These are phyloP conservation scores for Mustela lutreola DNA, from an alignment of 2,113 vertebrate species.

Conservation along the genomic window DNA sequence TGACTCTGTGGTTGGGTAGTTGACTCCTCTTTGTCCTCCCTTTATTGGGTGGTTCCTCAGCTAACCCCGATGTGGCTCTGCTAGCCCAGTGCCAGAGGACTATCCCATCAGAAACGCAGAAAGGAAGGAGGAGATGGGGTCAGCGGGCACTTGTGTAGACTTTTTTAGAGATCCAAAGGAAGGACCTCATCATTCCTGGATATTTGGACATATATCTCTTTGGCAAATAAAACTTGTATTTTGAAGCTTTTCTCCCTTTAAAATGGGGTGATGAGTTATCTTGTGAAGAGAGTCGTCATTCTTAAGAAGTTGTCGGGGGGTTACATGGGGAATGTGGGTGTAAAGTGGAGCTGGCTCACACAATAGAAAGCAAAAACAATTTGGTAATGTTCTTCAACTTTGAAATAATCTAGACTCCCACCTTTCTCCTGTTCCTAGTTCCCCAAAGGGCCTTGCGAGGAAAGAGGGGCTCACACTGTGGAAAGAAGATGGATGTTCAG, in stretches of 20 bases:
- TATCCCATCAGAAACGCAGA: background rate
- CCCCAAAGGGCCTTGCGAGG: background rate
- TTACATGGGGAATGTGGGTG: background rate
- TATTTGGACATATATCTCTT: background rate
- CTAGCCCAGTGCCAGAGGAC: background rate
- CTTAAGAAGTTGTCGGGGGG: background rate
- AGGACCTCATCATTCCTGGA: background rate
- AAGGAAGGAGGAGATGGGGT: background rate
- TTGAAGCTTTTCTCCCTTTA: slow-evolving; percentile 46
- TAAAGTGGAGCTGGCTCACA: background rate
- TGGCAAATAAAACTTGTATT: slow-evolving; percentile 24
- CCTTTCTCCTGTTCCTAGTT: background rate
- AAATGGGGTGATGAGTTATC: slow-evolving; percentile 1
- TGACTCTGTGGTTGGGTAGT: background rate
- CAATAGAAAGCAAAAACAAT: background rate
- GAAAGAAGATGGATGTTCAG: background rate
- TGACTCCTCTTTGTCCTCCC: background rate
- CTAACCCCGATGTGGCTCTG: background rate
- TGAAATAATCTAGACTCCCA: background rate
- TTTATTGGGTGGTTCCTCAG: background rate
- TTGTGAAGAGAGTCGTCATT: slow-evolving; percentile 33
- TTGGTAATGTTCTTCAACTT: background rate
- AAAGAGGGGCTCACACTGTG: background rate
- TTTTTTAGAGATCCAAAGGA: background rate
- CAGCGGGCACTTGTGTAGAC: background rate